These are phyloP conservation scores for Merodon equestris DNA, from an alignment of 2,888 invertebrate genomes.

Conservation along the genomic window DNA sequence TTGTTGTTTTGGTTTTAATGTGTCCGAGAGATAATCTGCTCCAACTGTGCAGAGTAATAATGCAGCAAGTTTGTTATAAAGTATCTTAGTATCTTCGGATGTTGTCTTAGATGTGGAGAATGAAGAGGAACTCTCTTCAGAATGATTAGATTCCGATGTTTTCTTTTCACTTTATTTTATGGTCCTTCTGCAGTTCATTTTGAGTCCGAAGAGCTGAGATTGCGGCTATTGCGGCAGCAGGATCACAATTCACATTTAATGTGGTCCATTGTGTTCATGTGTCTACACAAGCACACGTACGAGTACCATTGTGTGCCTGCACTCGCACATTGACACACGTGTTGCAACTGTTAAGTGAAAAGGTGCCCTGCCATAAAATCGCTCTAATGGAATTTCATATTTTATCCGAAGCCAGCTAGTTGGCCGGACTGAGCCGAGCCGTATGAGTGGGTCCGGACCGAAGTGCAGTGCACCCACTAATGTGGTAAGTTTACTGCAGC, in stretches of 20 bases:
- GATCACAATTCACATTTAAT: constrained; percentile 65
- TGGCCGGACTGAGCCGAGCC: no score
- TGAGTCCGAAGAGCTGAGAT: no score
- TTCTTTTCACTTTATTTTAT: constrained; percentile 25
- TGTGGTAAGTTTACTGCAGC: constrained; percentile 56
- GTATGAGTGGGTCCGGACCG: constrained; percentile 43
- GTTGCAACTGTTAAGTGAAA: constrained; percentile 19
- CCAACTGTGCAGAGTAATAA: constrained; percentile 16
- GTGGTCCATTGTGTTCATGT: constrained; percentile 47
- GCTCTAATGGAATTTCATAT: constrained; percentile 67
- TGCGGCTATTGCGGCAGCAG: constrained; percentile 53
- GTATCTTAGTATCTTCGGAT: constrained; percentile 20
- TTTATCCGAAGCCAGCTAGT: constrained; percentile 20
- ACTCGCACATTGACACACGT: constrained; percentile 5
- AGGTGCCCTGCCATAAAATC: constrained; percentile 65
- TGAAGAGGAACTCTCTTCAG: constrained; percentile 46
- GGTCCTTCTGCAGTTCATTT: no score
- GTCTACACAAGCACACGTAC: not conserved
- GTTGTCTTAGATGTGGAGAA: constrained; percentile 50
- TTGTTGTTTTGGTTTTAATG: not conserved
- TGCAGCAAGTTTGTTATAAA: constrained; percentile 23
- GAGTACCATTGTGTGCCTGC: not conserved
- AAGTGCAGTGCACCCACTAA: constrained; percentile 64
- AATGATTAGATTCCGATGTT: constrained; percentile 43
- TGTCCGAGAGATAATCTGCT: constrained; percentile 3